A percentile compares a stretch with the other conserved stretches of the same genome.
Conservation (phyloP, 2,113 vertebrate species). For the Mesitornis unicolor region DNA sequence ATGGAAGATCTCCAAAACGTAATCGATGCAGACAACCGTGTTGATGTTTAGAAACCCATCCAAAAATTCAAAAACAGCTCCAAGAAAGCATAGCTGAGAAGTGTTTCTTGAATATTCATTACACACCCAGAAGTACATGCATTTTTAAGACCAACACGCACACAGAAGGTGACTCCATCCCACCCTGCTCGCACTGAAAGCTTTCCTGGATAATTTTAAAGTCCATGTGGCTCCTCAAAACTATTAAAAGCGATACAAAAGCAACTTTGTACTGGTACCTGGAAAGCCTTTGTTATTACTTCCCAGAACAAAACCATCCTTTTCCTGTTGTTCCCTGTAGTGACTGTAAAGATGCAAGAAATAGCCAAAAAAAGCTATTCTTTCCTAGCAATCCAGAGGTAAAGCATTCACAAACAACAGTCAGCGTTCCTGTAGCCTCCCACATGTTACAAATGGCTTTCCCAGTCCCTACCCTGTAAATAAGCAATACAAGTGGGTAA, state of each 20-base stretch:
- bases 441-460: accelerated
- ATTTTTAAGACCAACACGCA: background rate
- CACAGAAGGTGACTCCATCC: background rate
- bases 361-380: background rate
- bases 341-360: background rate
- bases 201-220: background rate
- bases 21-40: slow-evolving; percentile 2
- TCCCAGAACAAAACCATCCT: background rate
- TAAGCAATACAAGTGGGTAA: background rate
- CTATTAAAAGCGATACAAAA: background rate
- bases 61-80: slow-evolving; percentile 9
- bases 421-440: accelerated
- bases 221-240: background rate
- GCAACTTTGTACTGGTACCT: background rate
- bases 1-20: background rate
- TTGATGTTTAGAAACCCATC: background rate
- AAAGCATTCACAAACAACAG: background rate
- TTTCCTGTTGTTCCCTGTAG: background rate
- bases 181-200: background rate
- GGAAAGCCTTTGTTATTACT: background rate
- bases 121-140: background rate
- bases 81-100: background rate
- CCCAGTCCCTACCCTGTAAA: background rate
- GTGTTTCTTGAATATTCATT: background rate
- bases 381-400: background rate